phyloP scores from a whole-genome alignment of 2,113 vertebrate species.

The Scomber japonicus region DNA sequence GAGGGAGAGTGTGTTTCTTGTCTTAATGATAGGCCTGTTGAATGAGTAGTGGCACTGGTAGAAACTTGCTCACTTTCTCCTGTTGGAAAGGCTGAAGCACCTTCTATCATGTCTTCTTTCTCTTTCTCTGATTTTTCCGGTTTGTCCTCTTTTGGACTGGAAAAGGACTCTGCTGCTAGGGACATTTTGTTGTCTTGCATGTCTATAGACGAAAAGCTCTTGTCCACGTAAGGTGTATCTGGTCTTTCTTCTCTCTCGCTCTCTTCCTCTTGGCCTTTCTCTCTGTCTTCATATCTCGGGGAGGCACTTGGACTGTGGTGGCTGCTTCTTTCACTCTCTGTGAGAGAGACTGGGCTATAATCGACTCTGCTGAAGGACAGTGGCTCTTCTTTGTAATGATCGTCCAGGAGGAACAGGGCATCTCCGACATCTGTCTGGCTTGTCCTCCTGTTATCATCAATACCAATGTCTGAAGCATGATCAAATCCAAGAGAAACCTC shows the following conservation, averaged over 20 bases:
- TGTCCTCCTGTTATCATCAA: conserved; percentile 78
- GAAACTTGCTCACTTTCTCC: conserved; percentile 47
- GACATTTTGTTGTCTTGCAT: conserved; percentile 87
- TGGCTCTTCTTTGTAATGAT: conserved; percentile 80
- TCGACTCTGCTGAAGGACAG: conserved; percentile 75
- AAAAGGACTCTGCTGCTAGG: conserved; percentile 65
- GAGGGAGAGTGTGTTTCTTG: conserved; percentile 57
- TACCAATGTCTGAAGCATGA: conserved; percentile 60
- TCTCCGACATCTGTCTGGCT: conserved; percentile 68
- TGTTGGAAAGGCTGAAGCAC: conserved; percentile 21
- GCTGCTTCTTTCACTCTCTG: conserved; percentile 72
- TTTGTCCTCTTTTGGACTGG: conserved; percentile 80
- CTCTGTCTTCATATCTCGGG: conserved; percentile 69
- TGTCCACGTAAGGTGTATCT: conserved; percentile 87
- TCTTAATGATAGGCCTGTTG: conserved; percentile 21
- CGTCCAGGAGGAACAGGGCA: conserved; percentile 73
- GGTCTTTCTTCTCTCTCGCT: conserved; percentile 87
- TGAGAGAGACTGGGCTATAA: conserved; percentile 71
- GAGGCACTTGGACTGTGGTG: conserved; percentile 72
- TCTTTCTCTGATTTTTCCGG: conserved; percentile 81
- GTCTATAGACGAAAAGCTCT: conserved; percentile 87
- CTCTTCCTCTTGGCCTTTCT: conserved; percentile 80
- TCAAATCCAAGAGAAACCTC: conserved; percentile 59
- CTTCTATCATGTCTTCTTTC: conserved; percentile 65
- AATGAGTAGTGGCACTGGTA: conserved; percentile 33